Conservation (phyloP, 2,797 vertebrate species). For the Buceros bicornis region DNA sequence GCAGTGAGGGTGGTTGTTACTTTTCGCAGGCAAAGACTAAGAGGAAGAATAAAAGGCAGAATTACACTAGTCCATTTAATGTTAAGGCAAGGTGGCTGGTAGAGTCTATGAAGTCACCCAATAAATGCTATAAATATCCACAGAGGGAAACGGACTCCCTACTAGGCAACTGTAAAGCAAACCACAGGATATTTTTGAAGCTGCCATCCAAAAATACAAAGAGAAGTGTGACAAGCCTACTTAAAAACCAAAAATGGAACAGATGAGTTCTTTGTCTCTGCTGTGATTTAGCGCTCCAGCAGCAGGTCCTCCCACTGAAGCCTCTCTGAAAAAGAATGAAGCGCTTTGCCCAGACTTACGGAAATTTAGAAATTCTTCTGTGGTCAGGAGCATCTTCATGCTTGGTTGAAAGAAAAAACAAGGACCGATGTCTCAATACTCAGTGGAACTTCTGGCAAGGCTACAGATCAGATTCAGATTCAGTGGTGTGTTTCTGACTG, state of each 20-base stretch:
- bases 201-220: slow-evolving; percentile 46
- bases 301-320: slow-evolving; percentile 3
- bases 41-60: slow-evolving; percentile 1
- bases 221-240: slow-evolving; percentile 53
- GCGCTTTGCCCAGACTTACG: background rate
- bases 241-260: slow-evolving; percentile 66
- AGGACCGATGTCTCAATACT: slow-evolving; percentile 16
- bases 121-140: slow-evolving; percentile 49
- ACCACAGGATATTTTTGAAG: slow-evolving; percentile 55
- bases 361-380: slow-evolving; percentile 56
- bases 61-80: background rate
- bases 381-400: slow-evolving; percentile 44
- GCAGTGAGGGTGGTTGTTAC: background rate
- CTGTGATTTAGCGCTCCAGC: slow-evolving; percentile 34
- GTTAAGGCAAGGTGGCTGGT: slow-evolving; percentile 31
- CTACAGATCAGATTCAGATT: background rate
- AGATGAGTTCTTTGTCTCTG: background rate
- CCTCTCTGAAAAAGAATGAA: background rate
- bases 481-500: background rate
- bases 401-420: slow-evolving; percentile 32
- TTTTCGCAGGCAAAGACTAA: background rate
- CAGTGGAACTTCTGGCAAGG: slow-evolving; percentile 25
- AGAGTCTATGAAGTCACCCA: slow-evolving; percentile 29
- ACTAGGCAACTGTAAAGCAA: slow-evolving; percentile 53
- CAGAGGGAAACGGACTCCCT: slow-evolving; percentile 40